A percentile compares a stretch with the other conserved stretches of the same genome.
These are phyloP conservation scores for Apamea sordens DNA, from an alignment of 2,888 invertebrate species.

Conservation along the genomic window DNA sequence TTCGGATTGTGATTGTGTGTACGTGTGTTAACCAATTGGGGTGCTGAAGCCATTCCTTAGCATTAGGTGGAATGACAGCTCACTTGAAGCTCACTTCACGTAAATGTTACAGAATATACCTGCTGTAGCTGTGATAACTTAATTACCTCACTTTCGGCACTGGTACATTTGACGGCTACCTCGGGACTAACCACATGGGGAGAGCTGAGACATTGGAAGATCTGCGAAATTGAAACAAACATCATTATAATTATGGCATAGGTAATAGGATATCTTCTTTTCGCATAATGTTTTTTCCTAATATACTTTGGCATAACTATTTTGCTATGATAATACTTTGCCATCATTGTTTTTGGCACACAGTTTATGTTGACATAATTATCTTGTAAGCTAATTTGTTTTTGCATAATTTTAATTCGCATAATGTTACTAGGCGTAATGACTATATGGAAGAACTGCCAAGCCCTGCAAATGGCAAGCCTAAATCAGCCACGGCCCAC, in stretches of 20 bases:
- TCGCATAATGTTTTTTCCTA: no score
- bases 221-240: conserved; percentile 65
- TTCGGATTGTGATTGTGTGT: not conserved
- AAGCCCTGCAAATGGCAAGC: not conserved
- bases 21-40: not conserved
- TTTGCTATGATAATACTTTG: no score
- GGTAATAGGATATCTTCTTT: no score
- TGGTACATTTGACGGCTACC: conserved; percentile 63
- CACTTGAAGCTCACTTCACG: not conserved
- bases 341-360: no score
- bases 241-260: not conserved
- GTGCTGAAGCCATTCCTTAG: not conserved
- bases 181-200: conserved; percentile 68
- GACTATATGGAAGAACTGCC: not conserved
- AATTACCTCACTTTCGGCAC: conserved; percentile 62
- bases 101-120: not conserved
- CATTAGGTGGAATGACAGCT: not conserved
- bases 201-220: conserved; percentile 70
- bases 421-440: no score
- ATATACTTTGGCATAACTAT: no score
- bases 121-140: not conserved
- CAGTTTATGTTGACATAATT: no score
- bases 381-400: no score
- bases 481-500: not conserved
- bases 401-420: no score